Evolutionary conservation across 2,797 vertebrate species (phyloP).

Genomic region (Phoebastria nigripes): DNA sequence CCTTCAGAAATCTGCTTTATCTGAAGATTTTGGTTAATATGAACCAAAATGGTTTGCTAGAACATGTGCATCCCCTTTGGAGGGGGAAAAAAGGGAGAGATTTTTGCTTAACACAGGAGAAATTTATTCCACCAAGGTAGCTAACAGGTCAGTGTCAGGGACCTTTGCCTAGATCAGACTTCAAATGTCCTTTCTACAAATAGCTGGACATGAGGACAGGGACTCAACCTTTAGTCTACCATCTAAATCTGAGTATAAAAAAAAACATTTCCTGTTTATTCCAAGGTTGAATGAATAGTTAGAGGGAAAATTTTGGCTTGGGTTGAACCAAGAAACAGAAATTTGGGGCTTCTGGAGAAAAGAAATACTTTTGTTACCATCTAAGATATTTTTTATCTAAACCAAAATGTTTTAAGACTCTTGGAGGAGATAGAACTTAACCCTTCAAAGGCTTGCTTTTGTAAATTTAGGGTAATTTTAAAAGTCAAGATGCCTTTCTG

Average conservation of each 20-base stretch:
- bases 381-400: neutral
- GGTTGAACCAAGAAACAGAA: neutral
- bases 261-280: neutral
- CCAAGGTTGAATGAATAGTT: neutral
- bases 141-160: neutral
- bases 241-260: neutral
- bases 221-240: neutral
- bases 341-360: neutral
- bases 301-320: neutral
- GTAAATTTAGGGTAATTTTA: neutral
- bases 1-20: neutral
- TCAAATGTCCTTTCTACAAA: neutral
- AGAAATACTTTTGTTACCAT: neutral
- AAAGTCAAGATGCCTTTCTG: neutral
- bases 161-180: neutral
- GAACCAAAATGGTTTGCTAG: neutral
- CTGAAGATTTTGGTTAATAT: neutral
- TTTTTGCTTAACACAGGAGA: neutral
- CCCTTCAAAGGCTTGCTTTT: neutral
- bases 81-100: accelerated
- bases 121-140: neutral
- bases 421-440: neutral
- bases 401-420: neutral
- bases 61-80: neutral
- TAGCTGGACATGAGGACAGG: neutral